Evolutionary conservation across 2,888 invertebrate species (phyloP), one percentile per base, ranked within the genome.

Genomic region (Morpho achilles): DNA sequence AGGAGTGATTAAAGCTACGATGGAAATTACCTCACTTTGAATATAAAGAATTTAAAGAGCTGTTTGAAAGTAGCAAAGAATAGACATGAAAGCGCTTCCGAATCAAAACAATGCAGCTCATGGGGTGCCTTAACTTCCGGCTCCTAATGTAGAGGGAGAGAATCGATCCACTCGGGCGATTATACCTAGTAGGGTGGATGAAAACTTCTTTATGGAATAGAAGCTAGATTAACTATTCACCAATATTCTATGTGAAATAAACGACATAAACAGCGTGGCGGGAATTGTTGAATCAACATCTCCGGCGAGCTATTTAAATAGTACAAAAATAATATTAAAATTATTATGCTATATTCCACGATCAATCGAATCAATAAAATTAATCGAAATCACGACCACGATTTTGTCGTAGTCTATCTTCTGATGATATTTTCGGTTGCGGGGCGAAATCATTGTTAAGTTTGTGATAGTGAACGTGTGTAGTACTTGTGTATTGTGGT

Each of bases 21-120:
- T 52, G 50, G 57, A 55, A 59, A 62, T 60, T 55, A 57, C 52
- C 57, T 57, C 60, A 52, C 55, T 55, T 62, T 62, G 32, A 57
- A 55, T 58, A 60, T 59, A 57, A 57, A 62, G 46, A 52, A 55
- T 57, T 60, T 60, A 45, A 59, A 62, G 56, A 54, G 57, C 44
- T 51, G 54, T 42, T 57, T 59, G 57, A 55, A 54, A 54, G 63
- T 59, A 65, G 66, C 60, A 60, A 58, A 64, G 62, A 63, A 65
- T 65, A 60, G 67, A 62, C 62, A 57, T 65, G 60, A 68, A 68
- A 64, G 68, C 70, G 67, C 72, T 70, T 73, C 68, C 60, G 69
- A 68, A 62, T 63, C 65, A 69, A 73, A 77, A 79, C 76, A 76
- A 73, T 75, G 73, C 68, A 72, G 62, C 69, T 72, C 69, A 69